phyloP scores from a whole-genome alignment of 2,113 vertebrate genomes.

The Telmatochromis sp. region DNA sequence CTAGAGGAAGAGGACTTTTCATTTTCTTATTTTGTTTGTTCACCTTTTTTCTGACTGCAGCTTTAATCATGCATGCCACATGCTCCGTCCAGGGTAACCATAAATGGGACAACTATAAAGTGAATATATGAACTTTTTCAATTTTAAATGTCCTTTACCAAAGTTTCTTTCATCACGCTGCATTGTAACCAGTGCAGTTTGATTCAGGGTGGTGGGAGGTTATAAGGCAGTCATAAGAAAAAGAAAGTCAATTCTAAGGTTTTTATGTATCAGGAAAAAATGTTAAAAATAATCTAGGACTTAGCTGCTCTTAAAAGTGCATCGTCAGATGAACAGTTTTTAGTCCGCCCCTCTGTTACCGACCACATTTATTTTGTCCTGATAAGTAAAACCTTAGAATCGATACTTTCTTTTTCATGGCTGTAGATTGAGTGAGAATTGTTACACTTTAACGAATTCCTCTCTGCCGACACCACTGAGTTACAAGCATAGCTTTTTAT shows the following conservation, averaged over 20 bases:
- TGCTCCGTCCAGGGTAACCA: neutral
- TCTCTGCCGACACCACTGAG: neutral
- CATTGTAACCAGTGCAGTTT: neutral
- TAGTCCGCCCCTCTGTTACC: neutral
- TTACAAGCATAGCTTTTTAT: neutral
- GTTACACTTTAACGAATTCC: neutral
- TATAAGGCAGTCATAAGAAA: neutral
- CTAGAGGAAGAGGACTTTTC: neutral
- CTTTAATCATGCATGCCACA: neutral
- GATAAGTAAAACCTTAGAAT: neutral
- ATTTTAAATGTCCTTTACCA: neutral
- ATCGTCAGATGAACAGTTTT: fast-evolving
- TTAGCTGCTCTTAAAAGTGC: neutral
- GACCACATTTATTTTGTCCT: neutral
- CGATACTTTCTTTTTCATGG: neutral
- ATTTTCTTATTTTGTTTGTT: neutral
- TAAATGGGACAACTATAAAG: neutral
- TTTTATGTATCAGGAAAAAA: neutral
- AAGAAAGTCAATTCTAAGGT: neutral
- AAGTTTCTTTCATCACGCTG: neutral
- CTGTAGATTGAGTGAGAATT: neutral
- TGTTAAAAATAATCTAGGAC: neutral
- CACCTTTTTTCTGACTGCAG: fast-evolving
- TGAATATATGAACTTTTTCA: neutral
- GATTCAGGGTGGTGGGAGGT: neutral